These are phyloP conservation scores for Myodes glareolus DNA, from an alignment of 2,113 vertebrate species.

Conservation along the genomic window DNA sequence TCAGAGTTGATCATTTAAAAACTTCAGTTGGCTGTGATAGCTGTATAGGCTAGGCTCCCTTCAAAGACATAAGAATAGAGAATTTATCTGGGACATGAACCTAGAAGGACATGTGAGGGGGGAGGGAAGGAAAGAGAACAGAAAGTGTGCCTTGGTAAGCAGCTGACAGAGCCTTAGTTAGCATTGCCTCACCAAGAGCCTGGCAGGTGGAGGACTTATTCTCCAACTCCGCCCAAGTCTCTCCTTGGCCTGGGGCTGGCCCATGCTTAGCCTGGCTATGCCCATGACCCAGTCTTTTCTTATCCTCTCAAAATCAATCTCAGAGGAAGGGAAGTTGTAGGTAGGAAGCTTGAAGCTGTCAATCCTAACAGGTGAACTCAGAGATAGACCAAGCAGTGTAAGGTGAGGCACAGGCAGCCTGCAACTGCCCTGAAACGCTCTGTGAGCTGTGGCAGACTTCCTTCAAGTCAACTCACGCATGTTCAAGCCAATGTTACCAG, in stretches of 20 bases:
- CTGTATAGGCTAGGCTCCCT: background rate
- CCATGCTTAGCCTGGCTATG: background rate
- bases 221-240: fast-evolving
- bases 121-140: background rate
- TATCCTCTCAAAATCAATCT: background rate
- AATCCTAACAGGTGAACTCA: background rate
- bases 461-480: background rate
- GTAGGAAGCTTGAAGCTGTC: background rate
- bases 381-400: background rate
- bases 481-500: background rate
- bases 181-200: background rate
- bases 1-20: background rate
- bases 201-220: background rate
- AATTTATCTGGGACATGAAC: background rate
- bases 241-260: background rate
- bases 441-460: background rate
- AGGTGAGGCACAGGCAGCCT: fast-evolving
- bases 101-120: background rate
- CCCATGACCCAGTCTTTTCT: background rate
- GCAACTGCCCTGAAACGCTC: background rate
- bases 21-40: background rate
- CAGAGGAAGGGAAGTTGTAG: background rate
- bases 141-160: background rate
- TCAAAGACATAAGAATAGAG: background rate
- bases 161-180: background rate